These are phyloP conservation scores for Rhipidura dahli DNA, from an alignment of 2,113 vertebrate genomes.

Conservation along the genomic window DNA sequence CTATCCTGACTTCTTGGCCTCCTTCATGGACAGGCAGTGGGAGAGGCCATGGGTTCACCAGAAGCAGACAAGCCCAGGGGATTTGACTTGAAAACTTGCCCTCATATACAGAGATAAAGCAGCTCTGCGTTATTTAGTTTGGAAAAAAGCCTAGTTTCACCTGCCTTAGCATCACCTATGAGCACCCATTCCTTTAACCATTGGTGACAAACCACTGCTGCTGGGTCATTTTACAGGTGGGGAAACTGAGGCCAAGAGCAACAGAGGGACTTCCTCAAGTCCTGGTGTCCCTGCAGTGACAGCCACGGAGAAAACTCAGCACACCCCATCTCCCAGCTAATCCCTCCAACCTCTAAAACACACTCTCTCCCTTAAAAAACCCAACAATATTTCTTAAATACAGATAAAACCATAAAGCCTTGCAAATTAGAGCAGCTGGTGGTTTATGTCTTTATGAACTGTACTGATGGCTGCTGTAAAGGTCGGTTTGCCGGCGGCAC, in stretches of 20 bases:
- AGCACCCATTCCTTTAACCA: not conserved
- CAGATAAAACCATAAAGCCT: slow-evolving; percentile 35
- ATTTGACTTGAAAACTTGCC: not conserved
- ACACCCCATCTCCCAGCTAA: not conserved
- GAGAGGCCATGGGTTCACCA: not conserved
- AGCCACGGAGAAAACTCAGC: not conserved
- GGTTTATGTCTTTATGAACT: slow-evolving; percentile 53
- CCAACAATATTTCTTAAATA: slow-evolving; percentile 39
- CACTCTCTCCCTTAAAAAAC: not conserved
- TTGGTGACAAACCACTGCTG: not conserved
- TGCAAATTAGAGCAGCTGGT: slow-evolving; percentile 51
- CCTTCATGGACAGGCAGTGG: not conserved
- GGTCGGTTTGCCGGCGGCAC: slow-evolving; percentile 6
- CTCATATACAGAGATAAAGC: not conserved
- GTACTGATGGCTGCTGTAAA: slow-evolving; percentile 13
- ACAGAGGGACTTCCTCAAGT: not conserved
- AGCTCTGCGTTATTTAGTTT: not conserved
- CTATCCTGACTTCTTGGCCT: not conserved
- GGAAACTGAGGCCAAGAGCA: not conserved
- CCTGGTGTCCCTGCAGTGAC: rapidly evolving
- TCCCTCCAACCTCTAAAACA: not conserved
- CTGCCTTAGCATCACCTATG: not conserved
- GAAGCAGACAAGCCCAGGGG: not conserved
- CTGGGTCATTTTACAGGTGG: not conserved
- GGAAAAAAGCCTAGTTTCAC: not conserved